Percentiles rank a stretch among this genome's conserved stretches.
These are phyloP conservation scores for Herminia tarsipennalis DNA, from an alignment of 2,888 invertebrate species.

Conservation along the genomic window DNA sequence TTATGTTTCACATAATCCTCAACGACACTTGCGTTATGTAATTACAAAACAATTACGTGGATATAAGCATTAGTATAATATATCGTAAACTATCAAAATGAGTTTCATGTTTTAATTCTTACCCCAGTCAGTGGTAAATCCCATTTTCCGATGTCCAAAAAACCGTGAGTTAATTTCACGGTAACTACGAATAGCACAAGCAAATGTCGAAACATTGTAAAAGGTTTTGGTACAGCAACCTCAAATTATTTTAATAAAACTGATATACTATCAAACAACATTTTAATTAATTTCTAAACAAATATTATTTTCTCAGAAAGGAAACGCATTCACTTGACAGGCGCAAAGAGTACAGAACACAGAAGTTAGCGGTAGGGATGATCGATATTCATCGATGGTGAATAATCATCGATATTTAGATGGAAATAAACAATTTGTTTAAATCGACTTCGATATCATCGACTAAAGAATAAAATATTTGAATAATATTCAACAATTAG, in stretches of 20 bases:
- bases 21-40: no score
- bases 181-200: conserved; percentile 61
- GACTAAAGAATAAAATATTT: no score
- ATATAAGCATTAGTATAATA: no score
- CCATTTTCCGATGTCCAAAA: conserved; percentile 89
- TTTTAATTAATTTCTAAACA: conserved; percentile 40
- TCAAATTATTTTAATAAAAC: conserved; percentile 39
- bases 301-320: conserved; percentile 32
- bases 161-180: conserved; percentile 66
- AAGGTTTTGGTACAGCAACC: conserved; percentile 13
- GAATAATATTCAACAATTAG: no score
- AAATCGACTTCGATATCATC: no score
- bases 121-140: conserved; percentile 86
- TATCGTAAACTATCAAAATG: not conserved
- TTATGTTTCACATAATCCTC: no score
- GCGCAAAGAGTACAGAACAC: no score
- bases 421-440: no score
- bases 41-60: no score
- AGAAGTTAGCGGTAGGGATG: no score
- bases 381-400: no score
- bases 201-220: conserved; percentile 64
- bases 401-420: no score
- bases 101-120: conserved; percentile 43
- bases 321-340: conserved; percentile 34
- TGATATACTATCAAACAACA: conserved; percentile 42